phyloP scores from a whole-genome alignment of 2,888 invertebrate genomes.

The Philereme transversata region DNA sequence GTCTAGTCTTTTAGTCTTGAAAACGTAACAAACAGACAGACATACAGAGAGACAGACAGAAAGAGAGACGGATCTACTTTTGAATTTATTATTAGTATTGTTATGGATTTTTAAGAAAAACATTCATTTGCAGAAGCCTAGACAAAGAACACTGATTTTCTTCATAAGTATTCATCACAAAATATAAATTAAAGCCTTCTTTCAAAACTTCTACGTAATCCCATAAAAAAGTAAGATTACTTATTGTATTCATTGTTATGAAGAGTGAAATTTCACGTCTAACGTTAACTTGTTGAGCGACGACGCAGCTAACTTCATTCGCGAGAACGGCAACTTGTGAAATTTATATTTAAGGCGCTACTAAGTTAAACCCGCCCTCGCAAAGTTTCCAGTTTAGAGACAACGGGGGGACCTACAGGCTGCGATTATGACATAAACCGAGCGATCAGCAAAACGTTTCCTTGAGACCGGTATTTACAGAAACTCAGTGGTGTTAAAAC shows the following conservation, averaged over 20 bases:
- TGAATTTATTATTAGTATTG: no score
- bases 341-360: conserved; percentile 79
- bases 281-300: conserved; percentile 71
- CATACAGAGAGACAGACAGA: no score
- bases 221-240: conserved; percentile 25
- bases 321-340: conserved; percentile 64
- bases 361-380: conserved; percentile 70
- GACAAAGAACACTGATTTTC: no score
- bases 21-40: no score
- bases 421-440: conserved; percentile 28
- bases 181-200: background rate
- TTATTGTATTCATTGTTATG: conserved; percentile 31
- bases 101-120: no score
- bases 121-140: no score
- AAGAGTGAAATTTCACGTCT: conserved; percentile 48
- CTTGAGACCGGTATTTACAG: no score
- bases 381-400: conserved; percentile 69
- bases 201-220: conserved; percentile 15
- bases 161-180: no score
- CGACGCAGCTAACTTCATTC: conserved; percentile 71
- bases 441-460: conserved; percentile 10
- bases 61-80: no score
- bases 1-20: no score
- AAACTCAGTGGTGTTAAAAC: no score
- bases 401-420: conserved; percentile 47